Evolutionary conservation across 1,140 invertebrate genomes (phyloP).

Genomic region (Heterodera carotae): DNA sequence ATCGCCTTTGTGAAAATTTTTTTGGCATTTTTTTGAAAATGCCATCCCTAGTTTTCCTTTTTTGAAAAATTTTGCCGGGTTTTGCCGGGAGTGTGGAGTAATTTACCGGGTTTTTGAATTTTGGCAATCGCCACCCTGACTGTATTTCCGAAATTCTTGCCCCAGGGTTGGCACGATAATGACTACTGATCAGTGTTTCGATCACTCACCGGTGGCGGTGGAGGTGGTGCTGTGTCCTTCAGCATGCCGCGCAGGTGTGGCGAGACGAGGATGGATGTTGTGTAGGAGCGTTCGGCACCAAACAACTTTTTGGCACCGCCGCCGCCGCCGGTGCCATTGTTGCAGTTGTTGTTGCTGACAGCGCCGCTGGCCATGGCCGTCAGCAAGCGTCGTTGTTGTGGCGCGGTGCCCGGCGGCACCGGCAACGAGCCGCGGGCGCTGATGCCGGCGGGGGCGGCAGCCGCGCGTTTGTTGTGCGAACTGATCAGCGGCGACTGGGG

Average conservation of each 20-base stretch:
- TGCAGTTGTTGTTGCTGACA: not conserved
- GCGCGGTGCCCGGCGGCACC: slow-evolving; percentile 36
- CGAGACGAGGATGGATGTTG: slow-evolving; percentile 62
- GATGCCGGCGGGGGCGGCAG: too few species aligned
- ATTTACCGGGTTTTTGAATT: too few species aligned
- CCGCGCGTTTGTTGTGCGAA: too few species aligned
- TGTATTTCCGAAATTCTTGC: too few species aligned
- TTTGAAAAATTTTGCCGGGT: too few species aligned
- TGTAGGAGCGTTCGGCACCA: slow-evolving; percentile 56
- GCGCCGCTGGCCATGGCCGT: not conserved
- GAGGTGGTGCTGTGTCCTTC: too few species aligned
- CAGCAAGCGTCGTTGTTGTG: slow-evolving; percentile 29
- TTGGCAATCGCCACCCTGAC: too few species aligned
- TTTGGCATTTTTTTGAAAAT: not conserved
- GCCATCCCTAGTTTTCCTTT: not conserved
- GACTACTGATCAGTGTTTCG: too few species aligned
- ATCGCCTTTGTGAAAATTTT: not conserved
- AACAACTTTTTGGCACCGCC: slow-evolving; percentile 19
- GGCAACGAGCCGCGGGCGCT: not conserved
- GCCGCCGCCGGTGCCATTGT: not conserved
- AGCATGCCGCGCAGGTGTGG: slow-evolving; percentile 45
- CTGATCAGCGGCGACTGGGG: slow-evolving; percentile 28
- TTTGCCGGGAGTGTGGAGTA: too few species aligned
- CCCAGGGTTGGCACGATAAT: too few species aligned
- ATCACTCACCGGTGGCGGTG: not conserved